phyloP scores from a whole-genome alignment of 2,888 invertebrate species.

The Latheticus oryzae region DNA sequence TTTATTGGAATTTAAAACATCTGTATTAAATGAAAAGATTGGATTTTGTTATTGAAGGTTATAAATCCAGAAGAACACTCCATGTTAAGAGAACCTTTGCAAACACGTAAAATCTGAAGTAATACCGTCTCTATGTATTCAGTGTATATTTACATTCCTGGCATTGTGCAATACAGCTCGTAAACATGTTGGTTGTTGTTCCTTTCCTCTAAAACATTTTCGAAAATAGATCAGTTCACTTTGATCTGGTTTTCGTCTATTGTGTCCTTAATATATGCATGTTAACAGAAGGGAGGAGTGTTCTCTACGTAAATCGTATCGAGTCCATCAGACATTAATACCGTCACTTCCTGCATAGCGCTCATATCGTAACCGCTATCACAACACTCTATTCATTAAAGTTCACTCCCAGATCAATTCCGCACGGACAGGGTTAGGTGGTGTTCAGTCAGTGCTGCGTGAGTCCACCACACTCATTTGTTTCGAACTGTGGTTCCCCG shows the following conservation, averaged over 20 bases:
- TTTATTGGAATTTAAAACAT: too few species aligned
- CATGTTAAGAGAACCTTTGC: too few species aligned
- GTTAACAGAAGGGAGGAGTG: constrained; percentile 20
- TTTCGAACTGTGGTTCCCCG: constrained; percentile 40
- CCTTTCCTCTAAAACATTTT: too few species aligned
- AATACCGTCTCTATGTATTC: too few species aligned
- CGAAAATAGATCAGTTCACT: too few species aligned
- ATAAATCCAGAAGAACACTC: too few species aligned
- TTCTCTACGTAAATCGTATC: constrained; percentile 27
- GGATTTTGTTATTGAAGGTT: too few species aligned
- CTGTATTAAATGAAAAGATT: too few species aligned
- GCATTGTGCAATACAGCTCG: too few species aligned
- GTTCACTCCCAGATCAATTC: constrained; percentile 37
- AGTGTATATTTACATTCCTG: too few species aligned
- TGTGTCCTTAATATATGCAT: constrained; percentile 27
- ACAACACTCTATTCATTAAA: constrained; percentile 38
- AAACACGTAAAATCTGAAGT: too few species aligned
- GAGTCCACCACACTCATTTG: constrained; percentile 43
- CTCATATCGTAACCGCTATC: constrained; percentile 30
- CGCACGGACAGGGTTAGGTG: constrained; percentile 36
- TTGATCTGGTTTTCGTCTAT: constrained; percentile 12
- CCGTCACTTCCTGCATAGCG: constrained; percentile 27
- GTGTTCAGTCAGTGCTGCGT: constrained; percentile 44
- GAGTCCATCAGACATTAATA: constrained; percentile 38
- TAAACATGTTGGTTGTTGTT: too few species aligned